Percentiles rank a stretch among this genome's conserved stretches.
phyloP scores from a whole-genome alignment of 2,113 vertebrate species.

The Chrysochloris asiatica region DNA sequence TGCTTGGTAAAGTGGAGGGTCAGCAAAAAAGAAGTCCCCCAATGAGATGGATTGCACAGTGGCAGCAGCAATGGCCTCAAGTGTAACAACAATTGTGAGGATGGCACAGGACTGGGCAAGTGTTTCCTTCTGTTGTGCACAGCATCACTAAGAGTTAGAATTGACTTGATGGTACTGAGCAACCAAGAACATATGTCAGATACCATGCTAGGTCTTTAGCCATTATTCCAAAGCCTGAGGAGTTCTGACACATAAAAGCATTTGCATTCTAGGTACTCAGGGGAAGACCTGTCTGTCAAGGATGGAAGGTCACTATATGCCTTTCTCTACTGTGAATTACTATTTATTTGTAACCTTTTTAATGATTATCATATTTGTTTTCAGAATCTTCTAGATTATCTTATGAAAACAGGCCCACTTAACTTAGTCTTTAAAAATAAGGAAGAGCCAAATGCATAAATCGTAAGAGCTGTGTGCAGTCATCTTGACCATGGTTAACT shows the following conservation, averaged over 20 bases:
- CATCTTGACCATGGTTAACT: neutral
- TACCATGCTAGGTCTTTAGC: neutral
- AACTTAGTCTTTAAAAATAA: conserved; percentile 32
- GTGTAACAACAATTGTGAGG: no score
- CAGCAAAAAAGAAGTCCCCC: no score
- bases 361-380: neutral
- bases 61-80: no score
- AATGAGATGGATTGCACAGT: no score
- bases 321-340: neutral
- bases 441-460: neutral
- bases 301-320: neutral
- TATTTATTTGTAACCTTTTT: conserved; percentile 14
- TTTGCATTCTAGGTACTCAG: neutral
- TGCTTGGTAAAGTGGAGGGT: no score
- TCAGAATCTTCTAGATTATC: neutral
- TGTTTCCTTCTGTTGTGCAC: no score
- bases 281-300: neutral
- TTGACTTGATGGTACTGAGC: no score
- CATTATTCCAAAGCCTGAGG: neutral
- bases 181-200: neutral
- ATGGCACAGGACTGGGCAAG: no score
- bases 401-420: neutral
- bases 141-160: no score
- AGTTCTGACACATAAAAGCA: neutral
- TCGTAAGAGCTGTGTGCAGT: neutral